Evolutionary conservation across 2,113 vertebrate genomes (phyloP), one percentile per base, ranked within the genome.

Genomic region (Tenrec ecaudatus): DNA sequence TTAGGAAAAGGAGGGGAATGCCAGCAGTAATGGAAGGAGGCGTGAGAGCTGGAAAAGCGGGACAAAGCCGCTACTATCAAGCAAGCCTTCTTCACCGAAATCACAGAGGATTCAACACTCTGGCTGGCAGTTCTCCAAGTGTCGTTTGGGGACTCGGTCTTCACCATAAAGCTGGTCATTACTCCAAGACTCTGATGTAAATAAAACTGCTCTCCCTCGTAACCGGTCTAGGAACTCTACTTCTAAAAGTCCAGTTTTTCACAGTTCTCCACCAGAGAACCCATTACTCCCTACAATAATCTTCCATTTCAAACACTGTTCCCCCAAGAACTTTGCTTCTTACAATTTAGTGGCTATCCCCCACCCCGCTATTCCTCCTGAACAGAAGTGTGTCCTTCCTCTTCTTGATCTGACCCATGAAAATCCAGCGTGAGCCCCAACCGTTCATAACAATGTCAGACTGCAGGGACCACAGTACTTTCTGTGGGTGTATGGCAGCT

Each of bases 141-240:
- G 20, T 53, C 68, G 31, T 17, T 94, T 22, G 89, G 75, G 22
- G 69, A 53, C 33, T 83, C 9, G 22, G 60, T 57, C 69, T 22
- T 90, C 19, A 57, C 60, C 23, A 66, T 3, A 33, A 6, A 89
- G 71, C 36, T 82, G 31, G 73, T 60, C 60, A 38, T 43, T 53
- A 89, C 20, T 95, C 88, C 69, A 84, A 83, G 64, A 77, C n/a
- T 82, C 19, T 62, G 64, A 80, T 36, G 11, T 90, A 90, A 90
- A 86, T 60, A 86, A 93, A 81, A 95, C 6, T 60, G n/a, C 27
- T 88, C 36, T 43, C 87, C n/a, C 31, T 64, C 79, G 88, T 58
- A 90, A 82, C 29, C 84, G 58, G 36, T 76, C 76, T 75, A 84
- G n/a, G 29, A 92, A 78, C 9, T 86, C 22, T n/a, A n/a, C n/a